A percentile compares a stretch with the other conserved stretches of the same genome.
Conservation (phyloP, 1,140 invertebrate species). For the Diorhabda sublineata region DNA sequence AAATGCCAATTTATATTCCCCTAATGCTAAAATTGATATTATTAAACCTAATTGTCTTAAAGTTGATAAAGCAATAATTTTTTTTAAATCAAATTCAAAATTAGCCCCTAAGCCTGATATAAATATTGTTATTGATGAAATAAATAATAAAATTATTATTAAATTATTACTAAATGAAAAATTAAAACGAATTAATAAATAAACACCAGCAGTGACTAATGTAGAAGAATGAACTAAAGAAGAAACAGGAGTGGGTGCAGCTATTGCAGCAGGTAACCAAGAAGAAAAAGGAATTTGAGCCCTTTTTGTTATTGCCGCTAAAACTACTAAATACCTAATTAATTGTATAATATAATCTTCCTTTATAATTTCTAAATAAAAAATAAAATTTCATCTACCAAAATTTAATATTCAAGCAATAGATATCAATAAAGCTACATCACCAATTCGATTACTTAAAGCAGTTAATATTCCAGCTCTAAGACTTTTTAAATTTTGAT, state of each 20-base stretch:
- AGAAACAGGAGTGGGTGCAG: constrained; percentile 65
- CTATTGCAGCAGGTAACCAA: constrained; percentile 65
- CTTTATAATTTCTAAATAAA: constrained; percentile 50
- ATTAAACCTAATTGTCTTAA: constrained; percentile 66
- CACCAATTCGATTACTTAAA: constrained; percentile 59
- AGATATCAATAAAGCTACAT: constrained; percentile 52
- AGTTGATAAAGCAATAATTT: constrained; percentile 69
- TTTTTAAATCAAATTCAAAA: constrained; percentile 64
- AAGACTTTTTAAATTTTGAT: constrained; percentile 57
- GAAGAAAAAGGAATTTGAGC: constrained; percentile 69
- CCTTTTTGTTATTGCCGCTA: constrained; percentile 65
- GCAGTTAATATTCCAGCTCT: constrained; percentile 60
- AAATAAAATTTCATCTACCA: constrained; percentile 52
- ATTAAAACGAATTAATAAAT: constrained; percentile 65
- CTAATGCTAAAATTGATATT: constrained; percentile 55
- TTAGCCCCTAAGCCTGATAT: constrained; percentile 56
- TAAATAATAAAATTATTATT: constrained; percentile 40
- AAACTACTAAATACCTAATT: constrained; percentile 50
- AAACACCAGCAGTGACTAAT: constrained; percentile 67
- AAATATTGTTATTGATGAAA: constrained; percentile 56
- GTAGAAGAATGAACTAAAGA: constrained; percentile 72
- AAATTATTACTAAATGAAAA: constrained; percentile 40
- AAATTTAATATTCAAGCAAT: constrained; percentile 56
- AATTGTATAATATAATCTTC: constrained; percentile 47
- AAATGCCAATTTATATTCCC: constrained; percentile 51